Base-by-base conservation (phyloP, 2,797 vertebrate genomes). In the Takifugu ocellatus region DNA sequence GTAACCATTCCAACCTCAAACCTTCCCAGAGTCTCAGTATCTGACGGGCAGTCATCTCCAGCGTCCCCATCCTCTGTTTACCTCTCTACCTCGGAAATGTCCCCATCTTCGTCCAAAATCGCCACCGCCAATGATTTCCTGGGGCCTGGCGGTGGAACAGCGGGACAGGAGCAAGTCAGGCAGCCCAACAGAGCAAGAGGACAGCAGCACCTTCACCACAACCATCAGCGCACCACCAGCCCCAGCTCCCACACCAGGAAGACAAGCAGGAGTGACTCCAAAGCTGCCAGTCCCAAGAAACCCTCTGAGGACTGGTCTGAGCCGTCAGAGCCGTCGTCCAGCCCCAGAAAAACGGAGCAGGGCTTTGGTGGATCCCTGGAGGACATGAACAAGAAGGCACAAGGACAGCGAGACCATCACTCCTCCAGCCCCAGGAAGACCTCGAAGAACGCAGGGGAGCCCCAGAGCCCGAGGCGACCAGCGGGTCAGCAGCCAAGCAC, bases 31-130 rank as follows among this genome's bases (percentile, higher is more conserved):
- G 79, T 86, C 64, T 86, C 88, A 64, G 88, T 86, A 83, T 93
- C 92, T 66, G 94, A 94, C 64, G 94, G 94, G 36, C 90, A 86
- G 75, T 88, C 81, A 27, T 79, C 91, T 81, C 92, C 91, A 73
- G 88, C 92, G 80, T 91, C 91, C 69, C 90, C 92, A 65, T 88
- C 90, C 74, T 79, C 92, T 57, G 72, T 88, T 87, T 81, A 90
- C 79, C 83, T 90, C 87, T 90, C 89, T 77, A 75, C 77, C 79
- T 84, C 88, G 9, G 93, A 93, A 78, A 55, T 78, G 63, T 90
- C 87, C 83, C 85, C 90, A 46, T 77, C 85, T 55, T 84, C 91
- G 61, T 83, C 90, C 66, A 74, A 84, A 74, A 65, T 84, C 54
- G 69, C 83, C 51, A 73, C 29, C 74, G 72, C 70, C 2, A 89